phyloP scores from a whole-genome alignment of 35 echinoderm and acorn worm genomes.

The Ophiothrix spiculata region DNA sequence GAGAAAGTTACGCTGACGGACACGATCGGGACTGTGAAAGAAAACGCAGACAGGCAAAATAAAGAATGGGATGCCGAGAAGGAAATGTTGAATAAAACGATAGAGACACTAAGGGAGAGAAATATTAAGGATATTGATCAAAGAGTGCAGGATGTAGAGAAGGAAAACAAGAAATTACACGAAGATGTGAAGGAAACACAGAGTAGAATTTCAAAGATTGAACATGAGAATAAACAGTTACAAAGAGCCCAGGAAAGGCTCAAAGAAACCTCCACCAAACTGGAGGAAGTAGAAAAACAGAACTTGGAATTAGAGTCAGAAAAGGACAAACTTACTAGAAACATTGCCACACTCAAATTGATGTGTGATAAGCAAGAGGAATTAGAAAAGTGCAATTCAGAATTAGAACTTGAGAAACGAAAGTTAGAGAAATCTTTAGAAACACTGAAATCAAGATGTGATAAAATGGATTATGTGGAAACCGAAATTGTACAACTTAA shows the following conservation, averaged over 20 bases:
- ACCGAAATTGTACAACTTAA: constrained; percentile 74
- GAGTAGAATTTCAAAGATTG: constrained; percentile 76
- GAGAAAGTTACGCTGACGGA: constrained; percentile 71
- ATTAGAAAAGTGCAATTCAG: constrained; percentile 79
- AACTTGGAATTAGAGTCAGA: constrained; percentile 75
- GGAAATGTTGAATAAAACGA: constrained; percentile 57
- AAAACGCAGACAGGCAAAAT: constrained; percentile 49
- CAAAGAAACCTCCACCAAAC: constrained; percentile 62
- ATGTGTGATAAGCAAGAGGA: constrained; percentile 92
- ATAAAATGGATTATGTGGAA: constrained; percentile 75
- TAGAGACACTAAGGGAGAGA: constrained; percentile 78
- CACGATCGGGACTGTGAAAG: constrained; percentile 48
- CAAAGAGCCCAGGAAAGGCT: constrained; percentile 75
- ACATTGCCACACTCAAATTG: constrained; percentile 69
- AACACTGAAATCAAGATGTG: constrained; percentile 46
- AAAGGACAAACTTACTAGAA: constrained; percentile 76
- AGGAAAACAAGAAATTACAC: constrained; percentile 89
- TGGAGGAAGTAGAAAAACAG: constrained; percentile 76
- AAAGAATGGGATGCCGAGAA: constrained; percentile 84
- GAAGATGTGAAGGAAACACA: constrained; percentile 76
- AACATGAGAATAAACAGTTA: constrained; percentile 80
- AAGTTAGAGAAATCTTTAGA: constrained; percentile 67
- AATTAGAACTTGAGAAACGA: constrained; percentile 77
- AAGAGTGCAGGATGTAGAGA: constrained; percentile 84
- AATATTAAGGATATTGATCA: constrained; percentile 96